Conservation (phyloP, 2,113 vertebrate genomes). For the Actinemys pallida region DNA sequence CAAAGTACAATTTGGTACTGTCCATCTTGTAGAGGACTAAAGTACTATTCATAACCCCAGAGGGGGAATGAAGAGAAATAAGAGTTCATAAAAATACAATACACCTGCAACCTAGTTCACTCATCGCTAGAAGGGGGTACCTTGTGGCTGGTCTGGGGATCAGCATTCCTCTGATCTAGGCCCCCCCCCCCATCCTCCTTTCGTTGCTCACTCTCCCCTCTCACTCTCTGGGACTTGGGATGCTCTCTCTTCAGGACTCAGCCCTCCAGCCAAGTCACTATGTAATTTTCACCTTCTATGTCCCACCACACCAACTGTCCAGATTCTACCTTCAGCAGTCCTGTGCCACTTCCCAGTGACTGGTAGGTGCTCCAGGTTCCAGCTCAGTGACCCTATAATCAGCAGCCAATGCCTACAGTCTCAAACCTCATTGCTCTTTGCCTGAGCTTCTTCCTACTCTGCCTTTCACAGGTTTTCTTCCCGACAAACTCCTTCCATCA, state of each 20-base stretch:
- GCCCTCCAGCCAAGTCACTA: background rate
- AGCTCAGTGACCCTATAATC: background rate
- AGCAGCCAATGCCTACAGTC: background rate
- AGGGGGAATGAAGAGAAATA: background rate
- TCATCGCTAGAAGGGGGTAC: background rate
- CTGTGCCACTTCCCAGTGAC: background rate
- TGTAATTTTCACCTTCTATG: background rate
- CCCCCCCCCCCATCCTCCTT: accelerated
- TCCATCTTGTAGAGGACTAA: background rate
- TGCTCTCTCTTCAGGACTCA: background rate
- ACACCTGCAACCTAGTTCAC: background rate
- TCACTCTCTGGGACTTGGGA: background rate
- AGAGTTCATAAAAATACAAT: background rate
- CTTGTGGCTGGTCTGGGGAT: background rate
- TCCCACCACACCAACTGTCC: background rate
- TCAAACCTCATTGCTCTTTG: background rate
- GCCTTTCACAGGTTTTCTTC: background rate
- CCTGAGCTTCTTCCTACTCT: background rate
- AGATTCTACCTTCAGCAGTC: background rate
- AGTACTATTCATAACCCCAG: background rate
- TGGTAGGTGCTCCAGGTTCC: background rate
- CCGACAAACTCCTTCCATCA: background rate
- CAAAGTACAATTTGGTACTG: background rate
- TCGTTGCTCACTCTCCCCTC: background rate
- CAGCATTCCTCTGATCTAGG: background rate